phyloP scores from a whole-genome alignment of 1,140 invertebrate genomes.

The Hyphantria cunea region DNA sequence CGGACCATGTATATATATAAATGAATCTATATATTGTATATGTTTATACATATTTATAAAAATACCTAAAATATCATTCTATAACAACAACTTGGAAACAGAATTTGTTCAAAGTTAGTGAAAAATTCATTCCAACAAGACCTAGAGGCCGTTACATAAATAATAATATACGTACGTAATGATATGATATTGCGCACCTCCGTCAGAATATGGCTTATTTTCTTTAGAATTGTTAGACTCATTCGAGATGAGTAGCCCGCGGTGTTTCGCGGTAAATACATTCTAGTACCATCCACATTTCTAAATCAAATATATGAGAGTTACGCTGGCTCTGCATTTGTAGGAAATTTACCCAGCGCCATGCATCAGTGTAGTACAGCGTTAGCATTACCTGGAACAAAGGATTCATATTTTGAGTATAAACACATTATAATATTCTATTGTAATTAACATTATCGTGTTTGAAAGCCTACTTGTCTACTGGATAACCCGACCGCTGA shows the following conservation, averaged over 20 bases:
- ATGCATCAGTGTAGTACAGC: conserved; percentile 20
- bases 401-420: conserved; percentile 15
- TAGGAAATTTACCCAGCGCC: conserved; percentile 35
- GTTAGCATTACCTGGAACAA: conserved; percentile 20
- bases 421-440: conserved; percentile 12
- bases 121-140: too few relatives aligned
- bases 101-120: too few relatives aligned
- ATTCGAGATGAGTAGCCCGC: conserved; percentile 16
- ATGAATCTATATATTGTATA: too few relatives aligned
- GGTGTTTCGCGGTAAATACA: conserved; percentile 32
- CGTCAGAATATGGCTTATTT: conserved; percentile 25
- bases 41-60: too few relatives aligned
- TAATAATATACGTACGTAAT: conserved; percentile 11
- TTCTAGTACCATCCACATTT: conserved; percentile 23
- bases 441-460: too few relatives aligned
- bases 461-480: too few relatives aligned
- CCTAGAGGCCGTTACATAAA: conserved; percentile 3
- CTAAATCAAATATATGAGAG: conserved; percentile 41
- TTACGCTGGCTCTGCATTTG: conserved; percentile 32
- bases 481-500: too few relatives aligned
- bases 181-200: conserved; percentile 17
- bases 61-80: too few relatives aligned
- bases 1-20: too few relatives aligned
- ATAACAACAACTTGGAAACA: too few relatives aligned
- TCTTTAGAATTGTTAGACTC: conserved; percentile 25